These are phyloP conservation scores for Bombyx mandarina DNA, from an alignment of 1,140 invertebrate species.

Conservation along the genomic window DNA sequence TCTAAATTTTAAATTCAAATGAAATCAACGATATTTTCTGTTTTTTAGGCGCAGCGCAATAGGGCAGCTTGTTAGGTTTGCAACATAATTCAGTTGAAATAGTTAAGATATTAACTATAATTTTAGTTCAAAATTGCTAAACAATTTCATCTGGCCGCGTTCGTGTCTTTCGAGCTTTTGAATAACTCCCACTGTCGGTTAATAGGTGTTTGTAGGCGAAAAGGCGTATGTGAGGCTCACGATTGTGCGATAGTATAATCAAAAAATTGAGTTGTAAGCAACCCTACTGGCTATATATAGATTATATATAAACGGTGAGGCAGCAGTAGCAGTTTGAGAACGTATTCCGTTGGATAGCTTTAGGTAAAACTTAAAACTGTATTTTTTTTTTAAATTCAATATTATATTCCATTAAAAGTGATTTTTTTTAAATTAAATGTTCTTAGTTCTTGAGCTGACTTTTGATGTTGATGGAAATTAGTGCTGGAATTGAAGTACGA, in stretches of 20 bases:
- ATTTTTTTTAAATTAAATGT: background rate
- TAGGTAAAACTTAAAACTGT: conserved; percentile 4
- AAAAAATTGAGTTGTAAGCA: conserved; percentile 49
- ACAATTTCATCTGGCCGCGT: conserved; percentile 21
- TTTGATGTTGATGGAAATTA: background rate
- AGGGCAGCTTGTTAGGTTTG: background rate
- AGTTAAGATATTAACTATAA: conserved; percentile 33
- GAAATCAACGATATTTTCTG: too few species aligned
- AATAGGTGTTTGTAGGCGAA: conserved; percentile 33
- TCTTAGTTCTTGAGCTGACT: conserved; percentile 4
- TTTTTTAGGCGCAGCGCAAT: too few species aligned
- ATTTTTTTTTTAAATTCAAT: background rate
- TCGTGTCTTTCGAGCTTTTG: conserved; percentile 27
- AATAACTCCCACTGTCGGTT: conserved; percentile 25
- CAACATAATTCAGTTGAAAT: conserved; percentile 27
- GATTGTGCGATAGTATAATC: conserved; percentile 48
- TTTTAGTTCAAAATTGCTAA: conserved; percentile 38
- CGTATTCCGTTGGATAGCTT: conserved; percentile 30
- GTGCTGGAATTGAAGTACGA: too few species aligned
- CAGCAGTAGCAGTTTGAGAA: conserved; percentile 46
- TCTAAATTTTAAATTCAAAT: too few species aligned
- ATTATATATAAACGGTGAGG: conserved; percentile 39
- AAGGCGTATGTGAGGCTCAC: conserved; percentile 40
- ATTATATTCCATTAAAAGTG: background rate
- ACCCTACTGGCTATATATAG: conserved; percentile 64